Conservation (phyloP, 2,797 vertebrate species). For the Gila robusta region DNA sequence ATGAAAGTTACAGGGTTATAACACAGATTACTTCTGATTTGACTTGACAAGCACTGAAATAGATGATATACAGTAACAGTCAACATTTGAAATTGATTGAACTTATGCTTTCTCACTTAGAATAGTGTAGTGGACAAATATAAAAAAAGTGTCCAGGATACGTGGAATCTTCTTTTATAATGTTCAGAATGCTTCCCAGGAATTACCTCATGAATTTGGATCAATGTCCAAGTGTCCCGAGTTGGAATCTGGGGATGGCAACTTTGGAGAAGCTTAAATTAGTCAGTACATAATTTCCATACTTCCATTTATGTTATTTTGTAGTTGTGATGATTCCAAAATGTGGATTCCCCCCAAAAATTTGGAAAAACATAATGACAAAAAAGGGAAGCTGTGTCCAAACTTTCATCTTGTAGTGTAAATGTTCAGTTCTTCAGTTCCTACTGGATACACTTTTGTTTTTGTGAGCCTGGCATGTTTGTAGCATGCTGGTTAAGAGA, state of each 20-base stretch:
- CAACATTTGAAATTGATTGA: not conserved
- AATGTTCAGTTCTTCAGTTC: not conserved
- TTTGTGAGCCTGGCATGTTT: slow-evolving; percentile 54
- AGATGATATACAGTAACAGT: not conserved
- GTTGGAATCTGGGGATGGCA: not conserved
- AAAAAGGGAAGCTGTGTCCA: not conserved
- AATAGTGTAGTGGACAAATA: not conserved
- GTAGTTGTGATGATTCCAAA: not conserved
- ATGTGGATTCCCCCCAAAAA: not conserved
- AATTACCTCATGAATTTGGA: not conserved
- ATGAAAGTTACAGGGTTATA: not conserved
- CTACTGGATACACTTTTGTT: slow-evolving; percentile 9
- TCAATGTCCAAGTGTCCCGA: not conserved
- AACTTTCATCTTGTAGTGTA: not conserved
- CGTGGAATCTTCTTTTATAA: not conserved
- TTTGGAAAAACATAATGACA: not conserved
- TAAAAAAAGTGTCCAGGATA: not conserved
- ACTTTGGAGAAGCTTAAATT: not conserved
- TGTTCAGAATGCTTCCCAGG: not conserved
- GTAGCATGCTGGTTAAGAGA: slow-evolving; percentile 69
- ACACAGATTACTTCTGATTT: slow-evolving; percentile 1
- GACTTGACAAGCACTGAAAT: not conserved
- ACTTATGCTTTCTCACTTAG: not conserved
- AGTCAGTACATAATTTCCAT: not conserved
- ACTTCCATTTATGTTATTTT: not conserved